These are phyloP conservation scores for Tragelaphus oryx DNA, from an alignment of 2,797 vertebrate species.

Conservation along the genomic window DNA sequence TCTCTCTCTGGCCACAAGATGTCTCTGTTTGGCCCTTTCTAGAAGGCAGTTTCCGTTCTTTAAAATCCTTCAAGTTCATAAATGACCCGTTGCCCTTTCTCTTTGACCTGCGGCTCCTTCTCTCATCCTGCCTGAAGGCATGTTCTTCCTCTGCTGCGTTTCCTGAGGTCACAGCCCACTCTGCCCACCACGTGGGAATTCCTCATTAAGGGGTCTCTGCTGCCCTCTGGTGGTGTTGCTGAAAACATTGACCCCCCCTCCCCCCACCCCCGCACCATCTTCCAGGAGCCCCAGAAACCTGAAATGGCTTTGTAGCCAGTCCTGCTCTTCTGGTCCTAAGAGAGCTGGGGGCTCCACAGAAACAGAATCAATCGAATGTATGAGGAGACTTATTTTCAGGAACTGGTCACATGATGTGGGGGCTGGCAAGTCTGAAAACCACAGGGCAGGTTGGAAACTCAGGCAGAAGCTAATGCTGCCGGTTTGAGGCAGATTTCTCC, in stretches of 20 bases:
- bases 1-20: background rate
- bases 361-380: background rate
- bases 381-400: background rate
- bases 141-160: background rate
- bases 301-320: background rate
- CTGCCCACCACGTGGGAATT: accelerated
- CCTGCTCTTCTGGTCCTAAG: background rate
- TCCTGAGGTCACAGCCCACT: background rate
- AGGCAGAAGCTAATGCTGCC: background rate
- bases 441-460: background rate
- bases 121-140: background rate
- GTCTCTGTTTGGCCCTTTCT: background rate
- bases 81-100: background rate
- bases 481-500: background rate
- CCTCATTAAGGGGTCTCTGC: constrained; percentile 35
- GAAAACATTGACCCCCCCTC: accelerated
- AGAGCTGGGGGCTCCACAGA: background rate
- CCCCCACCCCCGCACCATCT: too few species aligned
- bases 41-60: background rate
- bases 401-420: background rate
- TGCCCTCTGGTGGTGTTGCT: constrained; percentile 17
- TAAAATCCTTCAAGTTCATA: background rate
- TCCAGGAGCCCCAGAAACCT: background rate
- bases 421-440: background rate
- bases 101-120: background rate